phyloP scores from a whole-genome alignment of 2,113 vertebrate genomes.

The Mormyrus iriodes region DNA sequence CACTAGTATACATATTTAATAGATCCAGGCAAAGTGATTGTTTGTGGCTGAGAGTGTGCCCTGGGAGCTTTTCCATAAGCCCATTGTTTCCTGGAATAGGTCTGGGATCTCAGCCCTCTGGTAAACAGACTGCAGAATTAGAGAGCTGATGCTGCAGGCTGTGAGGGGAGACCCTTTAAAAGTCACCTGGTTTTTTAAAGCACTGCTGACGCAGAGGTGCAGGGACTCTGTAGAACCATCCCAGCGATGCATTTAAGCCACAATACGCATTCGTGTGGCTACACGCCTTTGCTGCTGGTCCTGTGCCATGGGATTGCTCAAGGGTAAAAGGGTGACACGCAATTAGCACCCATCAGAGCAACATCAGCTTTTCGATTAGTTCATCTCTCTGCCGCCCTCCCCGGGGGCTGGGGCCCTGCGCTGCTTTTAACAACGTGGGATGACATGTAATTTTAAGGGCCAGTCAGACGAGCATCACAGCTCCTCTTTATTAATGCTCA shows the following conservation, averaged over 20 bases:
- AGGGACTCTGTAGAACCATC: not conserved
- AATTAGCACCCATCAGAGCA: slow-evolving; percentile 16
- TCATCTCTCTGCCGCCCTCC: not conserved
- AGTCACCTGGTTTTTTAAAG: not conserved
- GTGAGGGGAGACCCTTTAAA: not conserved
- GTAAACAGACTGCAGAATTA: not conserved
- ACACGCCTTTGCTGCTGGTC: not conserved
- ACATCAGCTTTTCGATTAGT: slow-evolving; percentile 2
- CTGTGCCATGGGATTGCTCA: not conserved
- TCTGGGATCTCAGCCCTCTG: not conserved
- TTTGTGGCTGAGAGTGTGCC: not conserved
- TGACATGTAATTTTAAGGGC: not conserved
- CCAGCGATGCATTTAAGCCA: not conserved
- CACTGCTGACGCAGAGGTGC: not conserved
- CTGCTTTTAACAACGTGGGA: not conserved
- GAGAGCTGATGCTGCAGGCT: not conserved
- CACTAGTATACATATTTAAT: not conserved
- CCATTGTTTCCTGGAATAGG: not conserved
- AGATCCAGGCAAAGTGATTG: not conserved
- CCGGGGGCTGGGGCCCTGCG: not conserved
- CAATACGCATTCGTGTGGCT: not conserved
- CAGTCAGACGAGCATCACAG: not conserved
- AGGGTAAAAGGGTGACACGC: not conserved
- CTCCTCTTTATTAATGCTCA: not conserved
- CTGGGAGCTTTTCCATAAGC: not conserved